Evolutionary conservation across 2,797 vertebrate species (phyloP), one percentile per base, ranked within the genome.

Genomic region (Lacerta viridis): DNA sequence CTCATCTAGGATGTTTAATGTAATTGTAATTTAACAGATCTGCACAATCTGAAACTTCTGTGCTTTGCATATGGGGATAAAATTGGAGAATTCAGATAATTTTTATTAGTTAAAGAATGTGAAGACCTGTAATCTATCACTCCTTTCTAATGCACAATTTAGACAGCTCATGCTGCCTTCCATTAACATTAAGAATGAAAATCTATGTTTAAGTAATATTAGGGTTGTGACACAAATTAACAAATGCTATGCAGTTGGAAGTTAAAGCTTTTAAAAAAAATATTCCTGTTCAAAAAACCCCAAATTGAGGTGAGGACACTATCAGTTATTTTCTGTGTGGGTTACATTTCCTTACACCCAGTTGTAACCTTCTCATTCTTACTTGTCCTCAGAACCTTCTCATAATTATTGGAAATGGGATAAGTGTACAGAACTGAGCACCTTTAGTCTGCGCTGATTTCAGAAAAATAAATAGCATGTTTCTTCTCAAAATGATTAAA

Each of bases 11-110:
- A 15, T 92, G 75, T 69, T 95, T 93, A 92, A 94, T 92, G 90
- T 89, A 92, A 95, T 90, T 84, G 29, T 93, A 94, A 92, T 95
- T 91, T 94, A 91, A 95, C 88, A 96, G 88, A 92, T 77, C 80
- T 80, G 41, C 94, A 95, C 82, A 95, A 96, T 94, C 64, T 86
- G 90, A 92, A 90, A 71, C 84, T 91, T 93, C 80, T 94, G 88
- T 88, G 74, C 93, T 94, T 88, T 94, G 59, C 82, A 75, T 90
- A 90, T 94, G 91, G 83, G 86, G 94, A 94, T 93, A 68, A 91
- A 96, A 94, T 75, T 81, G 66, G 91, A 92, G 82, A 78, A 93
- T 94, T 95, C 39, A 93, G 88, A 93, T 94, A 55, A 84, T 96
- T 94, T 93, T 94, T 91, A 75, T 80, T 94, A 33, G 61, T 93